Base-by-base conservation (phyloP, 2,888 invertebrate species). In the Macrosiphum euphorbiae region DNA sequence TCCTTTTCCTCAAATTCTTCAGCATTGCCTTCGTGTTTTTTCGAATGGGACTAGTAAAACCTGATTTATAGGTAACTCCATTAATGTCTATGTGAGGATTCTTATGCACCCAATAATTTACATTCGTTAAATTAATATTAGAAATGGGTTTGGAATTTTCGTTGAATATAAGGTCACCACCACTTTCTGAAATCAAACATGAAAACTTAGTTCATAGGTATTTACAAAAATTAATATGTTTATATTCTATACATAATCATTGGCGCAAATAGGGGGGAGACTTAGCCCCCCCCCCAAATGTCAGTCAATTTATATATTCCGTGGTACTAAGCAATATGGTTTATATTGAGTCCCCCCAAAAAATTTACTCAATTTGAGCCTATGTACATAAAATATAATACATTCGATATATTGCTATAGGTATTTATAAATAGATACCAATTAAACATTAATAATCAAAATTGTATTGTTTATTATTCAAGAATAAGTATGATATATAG, bases 1-100 rank as follows among this genome's bases (percentile, higher is more conserved):
- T 58, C 58, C 95, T 96, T 97, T n/a, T 96, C 94, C 28, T 96
- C 97, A 95, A 96, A 96, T 93, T 95, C 95, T 44, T 96, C 96
- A 96, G 96, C 95, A 20, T 78, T 35, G 2, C 95, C 95, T 8
- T 95, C 95, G 28, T 95, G 95, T 26, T 11, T 28, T 8, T 11
- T 90, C 24, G 55, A 67, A 41, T 88, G 8, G 2, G 58, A 26
- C 24, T 90, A 28, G 16, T 13, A 28, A 24, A 44, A 55, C 28
- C 41, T 4, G 13, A 47, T 28, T 92, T 16, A 44, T 94, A 28
- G 5, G 92, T 55, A 5, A 91, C 16, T 26, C 97, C 96, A 67
- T 97, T 97, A 20, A 97, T 96, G 3, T 58, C 41, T 8, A 94
- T 61, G 0, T 35, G 44, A 20, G 86, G 84, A 61, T 86, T 94